A percentile compares a stretch with the other conserved stretches of the same genome.
phyloP scores from a whole-genome alignment of 2,113 vertebrate genomes.

The Heteronetta atricapilla region DNA sequence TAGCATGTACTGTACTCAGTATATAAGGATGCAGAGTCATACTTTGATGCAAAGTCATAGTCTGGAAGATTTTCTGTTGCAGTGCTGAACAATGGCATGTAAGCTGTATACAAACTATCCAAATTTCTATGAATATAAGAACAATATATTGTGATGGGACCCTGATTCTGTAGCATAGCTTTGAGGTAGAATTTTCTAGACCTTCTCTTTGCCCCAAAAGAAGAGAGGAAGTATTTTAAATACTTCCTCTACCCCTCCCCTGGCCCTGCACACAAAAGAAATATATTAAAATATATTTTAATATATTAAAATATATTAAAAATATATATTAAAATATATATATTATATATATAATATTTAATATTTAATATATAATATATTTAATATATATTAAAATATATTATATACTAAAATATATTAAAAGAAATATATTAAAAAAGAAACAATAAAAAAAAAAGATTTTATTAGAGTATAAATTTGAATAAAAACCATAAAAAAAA shows the following conservation, averaged over 20 bases:
- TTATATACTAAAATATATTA: too few species aligned
- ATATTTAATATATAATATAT: too few species aligned
- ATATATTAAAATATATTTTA: too few species aligned
- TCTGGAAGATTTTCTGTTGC: not conserved
- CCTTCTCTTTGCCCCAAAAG: not conserved
- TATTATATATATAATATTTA: too few species aligned
- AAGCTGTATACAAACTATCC: not conserved
- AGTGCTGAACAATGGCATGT: not conserved
- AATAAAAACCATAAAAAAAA: too few species aligned
- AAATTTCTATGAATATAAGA: not conserved
- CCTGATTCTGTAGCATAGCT: not conserved
- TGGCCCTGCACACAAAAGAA: rapidly evolving
- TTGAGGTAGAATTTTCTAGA: not conserved
- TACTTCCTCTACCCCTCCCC: not conserved
- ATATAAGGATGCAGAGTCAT: not conserved
- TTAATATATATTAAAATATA: too few species aligned
- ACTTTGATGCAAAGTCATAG: not conserved
- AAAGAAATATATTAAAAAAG: too few species aligned
- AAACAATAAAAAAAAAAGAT: too few species aligned
- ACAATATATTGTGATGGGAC: not conserved
- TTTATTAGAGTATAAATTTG: too few species aligned
- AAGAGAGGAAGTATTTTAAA: not conserved
- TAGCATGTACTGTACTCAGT: not conserved
- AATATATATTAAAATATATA: too few species aligned
- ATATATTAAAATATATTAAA: too few species aligned